phyloP scores from a whole-genome alignment of 2,888 invertebrate genomes.

The Schizaphis graminum region DNA sequence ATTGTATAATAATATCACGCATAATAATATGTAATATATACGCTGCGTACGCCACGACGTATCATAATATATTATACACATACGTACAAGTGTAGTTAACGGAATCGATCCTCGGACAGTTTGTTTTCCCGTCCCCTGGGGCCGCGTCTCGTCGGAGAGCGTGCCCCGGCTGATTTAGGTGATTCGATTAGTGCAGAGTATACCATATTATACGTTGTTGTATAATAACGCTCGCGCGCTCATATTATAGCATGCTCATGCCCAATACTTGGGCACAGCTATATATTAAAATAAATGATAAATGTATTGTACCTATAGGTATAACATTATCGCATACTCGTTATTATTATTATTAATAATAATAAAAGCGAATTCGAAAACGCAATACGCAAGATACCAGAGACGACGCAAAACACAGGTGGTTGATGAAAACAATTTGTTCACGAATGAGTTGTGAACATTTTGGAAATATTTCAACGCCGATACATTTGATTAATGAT shows the following conservation, averaged over 20 bases:
- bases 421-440: not conserved
- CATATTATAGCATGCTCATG: not conserved
- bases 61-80: not conserved
- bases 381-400: not conserved
- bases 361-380: not conserved
- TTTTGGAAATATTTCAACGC: not conserved
- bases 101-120: conserved; percentile 60
- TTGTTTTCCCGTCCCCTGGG: conserved; percentile 57
- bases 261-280: not conserved
- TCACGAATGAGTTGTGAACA: not conserved
- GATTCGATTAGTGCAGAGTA: conserved; percentile 55
- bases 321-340: not conserved
- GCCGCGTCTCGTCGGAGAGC: conserved; percentile 11
- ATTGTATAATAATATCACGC: not conserved
- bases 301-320: not conserved
- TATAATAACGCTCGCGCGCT: not conserved
- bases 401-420: not conserved
- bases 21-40: not conserved
- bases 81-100: conserved; percentile 16
- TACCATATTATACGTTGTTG: not conserved
- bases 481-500: not conserved
- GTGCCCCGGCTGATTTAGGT: conserved; percentile 63
- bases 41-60: not conserved
- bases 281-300: not conserved
- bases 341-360: not conserved